These are phyloP conservation scores for Amphiura filiformis DNA, from an alignment of 35 echinoderm and acorn worm genomes.

Conservation along the genomic window DNA sequence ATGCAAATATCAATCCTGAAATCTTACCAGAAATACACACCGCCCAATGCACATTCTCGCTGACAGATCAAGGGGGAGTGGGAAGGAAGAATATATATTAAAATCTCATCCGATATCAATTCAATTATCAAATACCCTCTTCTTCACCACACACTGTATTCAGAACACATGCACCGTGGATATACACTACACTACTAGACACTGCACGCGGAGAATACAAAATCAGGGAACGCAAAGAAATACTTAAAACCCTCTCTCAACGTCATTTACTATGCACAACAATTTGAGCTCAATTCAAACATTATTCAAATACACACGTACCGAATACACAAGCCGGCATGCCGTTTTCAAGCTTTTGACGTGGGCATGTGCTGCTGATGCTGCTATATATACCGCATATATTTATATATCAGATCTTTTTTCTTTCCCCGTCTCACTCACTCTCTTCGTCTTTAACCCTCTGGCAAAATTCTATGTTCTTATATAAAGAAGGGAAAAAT, in stretches of 20 bases:
- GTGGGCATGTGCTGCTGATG: too few species aligned
- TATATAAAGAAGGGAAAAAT: too few species aligned
- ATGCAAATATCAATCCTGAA: too few species aligned
- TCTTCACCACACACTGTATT: not conserved
- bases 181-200: not conserved
- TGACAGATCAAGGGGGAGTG: too few species aligned
- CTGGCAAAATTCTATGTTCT: too few species aligned
- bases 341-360: too few species aligned
- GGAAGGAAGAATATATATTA: not conserved
- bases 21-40: too few species aligned
- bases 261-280: constrained; percentile 1
- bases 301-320: constrained; percentile 3
- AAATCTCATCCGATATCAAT: not conserved
- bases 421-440: too few species aligned
- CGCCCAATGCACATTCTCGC: too few species aligned
- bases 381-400: too few species aligned
- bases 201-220: not conserved
- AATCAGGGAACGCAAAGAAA: not conserved
- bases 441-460: too few species aligned
- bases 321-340: not conserved
- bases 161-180: not conserved
- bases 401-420: too few species aligned
- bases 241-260: not conserved
- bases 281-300: not conserved
- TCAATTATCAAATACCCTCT: not conserved